These are phyloP conservation scores for Pasiphila rectangulata DNA, from an alignment of 2,888 invertebrate species.

Conservation along the genomic window DNA sequence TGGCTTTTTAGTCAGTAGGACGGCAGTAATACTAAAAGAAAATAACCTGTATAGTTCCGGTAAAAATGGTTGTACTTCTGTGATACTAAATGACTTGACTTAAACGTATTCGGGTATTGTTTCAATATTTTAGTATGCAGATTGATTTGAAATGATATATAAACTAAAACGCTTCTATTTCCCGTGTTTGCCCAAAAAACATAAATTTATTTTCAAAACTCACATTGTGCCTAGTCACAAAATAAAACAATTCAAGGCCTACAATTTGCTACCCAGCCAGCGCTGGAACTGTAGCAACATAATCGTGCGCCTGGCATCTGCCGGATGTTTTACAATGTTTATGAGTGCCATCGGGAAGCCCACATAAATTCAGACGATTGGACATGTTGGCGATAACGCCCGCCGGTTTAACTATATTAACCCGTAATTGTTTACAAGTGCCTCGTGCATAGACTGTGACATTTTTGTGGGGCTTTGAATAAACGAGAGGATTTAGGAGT, in stretches of 20 bases:
- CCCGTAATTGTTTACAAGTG: slow-evolving; percentile 52
- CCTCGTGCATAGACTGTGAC: slow-evolving; percentile 32
- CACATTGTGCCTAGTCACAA: slow-evolving; percentile 7
- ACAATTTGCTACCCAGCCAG: slow-evolving; percentile 16
- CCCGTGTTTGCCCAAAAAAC: background rate
- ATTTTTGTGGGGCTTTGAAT: slow-evolving; percentile 31
- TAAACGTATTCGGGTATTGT: too few species aligned
- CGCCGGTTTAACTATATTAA: slow-evolving; percentile 57
- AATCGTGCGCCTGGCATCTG: slow-evolving; percentile 70
- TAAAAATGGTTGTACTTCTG: too few species aligned
- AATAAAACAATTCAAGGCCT: slow-evolving; percentile 21
- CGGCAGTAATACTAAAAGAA: too few species aligned
- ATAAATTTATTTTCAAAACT: background rate
- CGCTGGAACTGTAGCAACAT: slow-evolving; percentile 45
- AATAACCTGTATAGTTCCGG: too few species aligned
- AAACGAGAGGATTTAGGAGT: slow-evolving; percentile 13
- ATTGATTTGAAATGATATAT: too few species aligned
- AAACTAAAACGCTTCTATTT: background rate
- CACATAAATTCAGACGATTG: slow-evolving; percentile 71
- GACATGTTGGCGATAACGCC: slow-evolving; percentile 60
- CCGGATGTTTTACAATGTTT: slow-evolving; percentile 79
- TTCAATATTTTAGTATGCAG: too few species aligned
- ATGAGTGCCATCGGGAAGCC: slow-evolving; percentile 74
- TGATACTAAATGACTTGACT: too few species aligned
- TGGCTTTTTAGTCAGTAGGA: too few species aligned